These are phyloP conservation scores for Barbus barbus DNA, from an alignment of 2,113 vertebrate genomes.

Conservation along the genomic window DNA sequence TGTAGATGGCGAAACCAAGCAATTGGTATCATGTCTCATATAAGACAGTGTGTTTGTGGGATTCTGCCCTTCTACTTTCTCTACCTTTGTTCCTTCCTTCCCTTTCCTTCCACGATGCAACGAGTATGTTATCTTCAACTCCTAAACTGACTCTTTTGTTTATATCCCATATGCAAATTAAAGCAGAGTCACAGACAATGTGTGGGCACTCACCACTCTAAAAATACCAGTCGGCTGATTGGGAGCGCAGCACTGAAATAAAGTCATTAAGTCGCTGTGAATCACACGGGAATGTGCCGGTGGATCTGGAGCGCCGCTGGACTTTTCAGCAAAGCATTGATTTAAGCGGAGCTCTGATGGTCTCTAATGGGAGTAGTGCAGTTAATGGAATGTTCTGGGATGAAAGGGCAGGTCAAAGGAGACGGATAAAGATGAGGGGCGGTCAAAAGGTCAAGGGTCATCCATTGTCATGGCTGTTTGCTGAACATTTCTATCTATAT, in stretches of 20 bases:
- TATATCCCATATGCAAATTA: constrained; percentile 12
- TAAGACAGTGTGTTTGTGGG: background rate
- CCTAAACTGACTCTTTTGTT: constrained; percentile 28
- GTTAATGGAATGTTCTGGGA: constrained; percentile 47
- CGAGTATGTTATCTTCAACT: constrained; percentile 3
- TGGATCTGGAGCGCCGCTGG: background rate
- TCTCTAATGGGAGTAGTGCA: constrained; percentile 4
- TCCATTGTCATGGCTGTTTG: constrained; percentile 31
- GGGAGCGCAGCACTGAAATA: background rate
- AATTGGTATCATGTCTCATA: constrained; percentile 16
- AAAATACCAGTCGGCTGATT: constrained; percentile 33
- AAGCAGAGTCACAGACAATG: constrained; percentile 23
- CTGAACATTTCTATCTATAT: constrained; percentile 36
- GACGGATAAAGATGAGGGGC: constrained; percentile 26
- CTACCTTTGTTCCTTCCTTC: background rate
- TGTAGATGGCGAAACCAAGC: background rate
- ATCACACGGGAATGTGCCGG: constrained; percentile 1
- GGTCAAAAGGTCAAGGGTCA: constrained; percentile 40
- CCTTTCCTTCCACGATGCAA: background rate
- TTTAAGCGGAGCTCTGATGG: background rate
- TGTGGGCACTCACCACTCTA: background rate
- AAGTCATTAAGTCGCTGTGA: constrained; percentile 33
- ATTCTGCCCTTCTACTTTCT: background rate
- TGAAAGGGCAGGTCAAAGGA: constrained; percentile 27
- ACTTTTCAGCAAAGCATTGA: constrained; percentile 8